Conservation (phyloP, 2,888 invertebrate genomes). For the Lithophane semibrunnea region DNA sequence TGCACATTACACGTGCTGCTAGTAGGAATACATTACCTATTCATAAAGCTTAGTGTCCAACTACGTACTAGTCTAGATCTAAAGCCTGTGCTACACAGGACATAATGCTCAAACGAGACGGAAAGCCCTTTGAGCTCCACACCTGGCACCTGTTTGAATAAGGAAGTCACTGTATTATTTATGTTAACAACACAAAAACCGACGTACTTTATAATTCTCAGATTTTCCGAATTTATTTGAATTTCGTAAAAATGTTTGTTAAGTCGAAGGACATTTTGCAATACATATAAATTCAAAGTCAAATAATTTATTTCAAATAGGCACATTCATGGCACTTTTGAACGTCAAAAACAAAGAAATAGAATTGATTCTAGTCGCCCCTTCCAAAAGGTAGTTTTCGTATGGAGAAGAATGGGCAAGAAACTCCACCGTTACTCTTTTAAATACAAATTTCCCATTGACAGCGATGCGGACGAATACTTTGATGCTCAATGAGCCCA, state of each 20-base stretch:
- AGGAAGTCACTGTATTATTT: neutral
- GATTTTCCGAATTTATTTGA: neutral
- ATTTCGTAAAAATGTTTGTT: neutral
- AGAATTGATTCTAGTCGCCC: no score
- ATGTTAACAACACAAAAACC: neutral
- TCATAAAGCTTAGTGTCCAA: slow-evolving; percentile 38
- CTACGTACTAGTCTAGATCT: neutral
- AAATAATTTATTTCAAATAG: no score
- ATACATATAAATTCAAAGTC: no score
- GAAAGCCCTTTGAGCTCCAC: slow-evolving; percentile 18
- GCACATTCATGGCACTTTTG: no score
- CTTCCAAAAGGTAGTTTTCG: no score
- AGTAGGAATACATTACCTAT: neutral
- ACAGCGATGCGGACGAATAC: no score
- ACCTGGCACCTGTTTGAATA: slow-evolving; percentile 7
- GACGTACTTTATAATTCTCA: neutral
- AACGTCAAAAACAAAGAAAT: no score
- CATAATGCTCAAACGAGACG: slow-evolving; percentile 27
- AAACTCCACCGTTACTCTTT: no score
- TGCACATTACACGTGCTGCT: neutral
- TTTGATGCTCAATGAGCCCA: no score
- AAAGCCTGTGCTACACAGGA: slow-evolving; percentile 30
- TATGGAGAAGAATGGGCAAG: no score
- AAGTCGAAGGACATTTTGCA: neutral
- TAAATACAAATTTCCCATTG: no score